Evolutionary conservation across 2,888 invertebrate genomes (phyloP), one percentile per base, ranked within the genome.

Genomic region (Microplitis manilae): DNA sequence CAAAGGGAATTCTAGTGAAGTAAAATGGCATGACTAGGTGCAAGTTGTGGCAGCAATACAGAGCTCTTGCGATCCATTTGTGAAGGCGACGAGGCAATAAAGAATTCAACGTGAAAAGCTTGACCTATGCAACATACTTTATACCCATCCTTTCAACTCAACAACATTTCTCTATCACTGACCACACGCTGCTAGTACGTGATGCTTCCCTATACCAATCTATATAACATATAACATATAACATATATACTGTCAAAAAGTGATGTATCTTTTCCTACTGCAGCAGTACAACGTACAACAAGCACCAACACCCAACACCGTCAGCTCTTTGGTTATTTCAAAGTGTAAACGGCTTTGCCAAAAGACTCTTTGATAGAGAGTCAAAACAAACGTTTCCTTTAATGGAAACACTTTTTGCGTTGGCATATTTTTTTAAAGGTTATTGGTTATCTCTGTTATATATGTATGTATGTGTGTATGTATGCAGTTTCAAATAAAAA

Each of bases 61-160:
- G 39, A 61, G 60, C 59, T n/a, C 67, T 73, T 50, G 69, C 50
- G 73, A 77, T 77, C 73, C 73, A 77, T 73, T 73, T 73, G 68
- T 40, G 30, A 69, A 77, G 69, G 68, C 77, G 73, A 77, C 68
- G 73, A 69, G 73, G 73, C 77, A 77, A 77, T 77, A 77, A 77
- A 77, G 73, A 73, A 77, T 73, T 73, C 62, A 62, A 77, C 64
- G 73, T 77, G 77, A 77, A 77, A 77, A 77, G 77, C 77, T 73
- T 64, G 64, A 77, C 62, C 77, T 65, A 73, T 76, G 67, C 72
- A 68, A 73, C 68, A 69, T 61, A 68, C 73, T 41, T 68, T 40
- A 39, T 61, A 62, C 62, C 38, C 76, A 77, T 73, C 73, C 69
- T 77, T 77, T 72, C 72, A 62, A 72, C 50, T 50, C 50, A 13